Conservation (phyloP, 2,797 vertebrate genomes). For the Pseudochirops cupreus region DNA sequence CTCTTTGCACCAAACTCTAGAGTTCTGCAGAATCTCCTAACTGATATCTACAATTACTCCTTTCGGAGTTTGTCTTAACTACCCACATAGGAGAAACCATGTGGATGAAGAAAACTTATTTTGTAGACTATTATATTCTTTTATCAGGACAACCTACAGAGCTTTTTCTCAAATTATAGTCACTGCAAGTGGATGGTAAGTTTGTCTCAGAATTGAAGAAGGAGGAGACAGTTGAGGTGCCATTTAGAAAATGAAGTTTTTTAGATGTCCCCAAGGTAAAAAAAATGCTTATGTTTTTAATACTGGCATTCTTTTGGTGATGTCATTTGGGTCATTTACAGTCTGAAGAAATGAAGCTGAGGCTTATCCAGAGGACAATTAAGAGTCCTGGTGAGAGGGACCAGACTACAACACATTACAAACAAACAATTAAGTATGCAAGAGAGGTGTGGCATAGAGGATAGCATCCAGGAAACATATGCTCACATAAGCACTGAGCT, state of each 20-base stretch:
- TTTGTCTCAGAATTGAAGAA: background rate
- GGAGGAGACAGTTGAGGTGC: background rate
- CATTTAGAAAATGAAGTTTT: background rate
- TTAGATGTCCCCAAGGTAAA: background rate
- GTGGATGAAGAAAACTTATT: background rate
- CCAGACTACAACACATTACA: background rate
- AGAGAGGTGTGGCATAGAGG: background rate
- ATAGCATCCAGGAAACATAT: background rate
- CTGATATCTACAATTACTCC: background rate
- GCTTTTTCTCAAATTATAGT: background rate
- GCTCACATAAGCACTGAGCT: background rate
- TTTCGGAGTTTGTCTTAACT: background rate
- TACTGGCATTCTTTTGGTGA: background rate
- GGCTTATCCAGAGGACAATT: background rate
- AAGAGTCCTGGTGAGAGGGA: background rate
- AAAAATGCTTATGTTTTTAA: background rate
- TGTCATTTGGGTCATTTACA: background rate
- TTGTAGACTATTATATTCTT: background rate
- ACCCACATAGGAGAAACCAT: background rate
- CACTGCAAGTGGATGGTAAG: background rate
- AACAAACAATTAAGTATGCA: background rate
- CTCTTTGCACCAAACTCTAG: background rate
- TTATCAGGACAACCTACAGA: background rate
- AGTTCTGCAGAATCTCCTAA: background rate
- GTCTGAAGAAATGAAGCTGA: background rate